Conservation (phyloP, 2,888 invertebrate genomes). For the Acanthacorydalis orientalis region DNA sequence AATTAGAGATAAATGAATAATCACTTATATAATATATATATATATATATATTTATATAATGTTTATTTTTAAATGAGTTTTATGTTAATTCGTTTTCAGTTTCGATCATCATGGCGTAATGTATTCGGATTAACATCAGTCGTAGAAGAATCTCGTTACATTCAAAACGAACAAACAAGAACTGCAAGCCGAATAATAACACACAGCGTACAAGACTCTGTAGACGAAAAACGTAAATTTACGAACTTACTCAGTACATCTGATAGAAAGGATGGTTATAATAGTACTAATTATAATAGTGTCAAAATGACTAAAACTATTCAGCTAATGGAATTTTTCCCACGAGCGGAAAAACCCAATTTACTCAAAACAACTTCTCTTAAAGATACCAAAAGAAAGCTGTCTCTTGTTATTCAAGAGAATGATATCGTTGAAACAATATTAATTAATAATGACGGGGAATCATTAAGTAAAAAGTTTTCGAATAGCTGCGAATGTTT, state of each 20-base stretch:
- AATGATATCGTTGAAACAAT: not conserved
- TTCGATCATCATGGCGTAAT: constrained; percentile 1
- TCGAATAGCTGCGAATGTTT: too few relatives aligned
- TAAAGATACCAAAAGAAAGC: not conserved
- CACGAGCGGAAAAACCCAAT: not conserved
- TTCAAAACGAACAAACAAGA: not conserved
- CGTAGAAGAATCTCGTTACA: not conserved
- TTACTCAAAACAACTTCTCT: not conserved
- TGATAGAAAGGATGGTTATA: not conserved
- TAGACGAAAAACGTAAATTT: not conserved
- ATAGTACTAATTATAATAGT: too few relatives aligned
- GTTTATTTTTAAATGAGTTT: not conserved
- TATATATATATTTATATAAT: too few relatives aligned
- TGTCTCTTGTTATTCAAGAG: constrained; percentile 1
- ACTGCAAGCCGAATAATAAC: not conserved
- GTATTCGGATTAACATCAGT: not conserved
- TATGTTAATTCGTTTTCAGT: not conserved
- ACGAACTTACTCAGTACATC: not conserved
- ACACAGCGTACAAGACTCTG: not conserved
- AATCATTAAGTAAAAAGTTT: too few relatives aligned
- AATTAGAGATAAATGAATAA: too few relatives aligned
- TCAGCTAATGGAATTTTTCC: constrained; percentile 1
- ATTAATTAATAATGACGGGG: not conserved
- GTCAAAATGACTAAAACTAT: not conserved
- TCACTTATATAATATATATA: not conserved